Conservation (phyloP, 37 sponge, comb jelly and placozoan species). For the Diacarnus erythraeanus region DNA sequence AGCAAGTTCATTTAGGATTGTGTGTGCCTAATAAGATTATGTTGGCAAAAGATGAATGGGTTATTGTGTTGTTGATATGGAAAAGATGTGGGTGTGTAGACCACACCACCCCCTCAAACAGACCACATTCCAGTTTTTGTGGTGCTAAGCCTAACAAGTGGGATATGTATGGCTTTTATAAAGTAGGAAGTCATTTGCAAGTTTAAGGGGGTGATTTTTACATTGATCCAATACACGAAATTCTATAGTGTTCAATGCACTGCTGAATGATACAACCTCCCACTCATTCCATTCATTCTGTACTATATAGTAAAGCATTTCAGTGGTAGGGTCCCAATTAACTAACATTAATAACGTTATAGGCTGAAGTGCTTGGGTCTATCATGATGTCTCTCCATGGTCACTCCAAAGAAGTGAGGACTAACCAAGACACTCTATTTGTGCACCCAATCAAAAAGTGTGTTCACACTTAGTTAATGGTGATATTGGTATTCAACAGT, state of each 20-base stretch:
- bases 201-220: too few relatives aligned
- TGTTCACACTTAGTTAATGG: neutral
- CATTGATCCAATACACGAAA: too few relatives aligned
- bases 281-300: conserved; percentile 1
- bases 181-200: too few relatives aligned
- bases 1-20: too few relatives aligned
- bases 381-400: conserved; percentile 18
- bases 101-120: conserved; percentile 12
- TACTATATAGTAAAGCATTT: neutral
- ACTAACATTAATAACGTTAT: neutral
- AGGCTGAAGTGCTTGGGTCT: conserved; percentile 34
- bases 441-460: conserved; percentile 62
- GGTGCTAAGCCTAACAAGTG: neutral
- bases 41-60: conserved; percentile 9
- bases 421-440: conserved; percentile 55
- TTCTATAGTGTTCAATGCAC: too few relatives aligned
- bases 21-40: neutral
- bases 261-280: neutral
- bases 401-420: conserved; percentile 35
- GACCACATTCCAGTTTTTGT: conserved; percentile 8
- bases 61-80: conserved; percentile 1
- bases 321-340: neutral
- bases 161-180: neutral
- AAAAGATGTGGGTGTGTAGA: conserved; percentile 7
- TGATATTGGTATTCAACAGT: neutral